A percentile compares a stretch with the other conserved stretches of the same genome.
Evolutionary conservation across 2,113 vertebrate genomes (phyloP).

Genomic region (Saccopteryx bilineata): DNA sequence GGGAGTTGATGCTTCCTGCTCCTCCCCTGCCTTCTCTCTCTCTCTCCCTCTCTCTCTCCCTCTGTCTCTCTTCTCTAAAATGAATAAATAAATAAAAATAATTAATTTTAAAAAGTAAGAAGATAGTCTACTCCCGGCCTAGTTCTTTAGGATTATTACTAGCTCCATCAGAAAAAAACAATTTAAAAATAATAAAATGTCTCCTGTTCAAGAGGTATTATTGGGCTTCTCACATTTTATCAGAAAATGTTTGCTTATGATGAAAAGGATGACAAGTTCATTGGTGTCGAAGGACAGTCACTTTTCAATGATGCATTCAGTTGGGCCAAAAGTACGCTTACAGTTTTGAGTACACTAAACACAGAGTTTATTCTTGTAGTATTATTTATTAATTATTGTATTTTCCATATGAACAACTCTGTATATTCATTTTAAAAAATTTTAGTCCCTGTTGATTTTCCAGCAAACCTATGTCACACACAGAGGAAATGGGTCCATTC

Average conservation of each 20-base stretch:
- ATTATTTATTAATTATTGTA: background rate
- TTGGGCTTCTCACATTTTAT: background rate
- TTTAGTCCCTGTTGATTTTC: background rate
- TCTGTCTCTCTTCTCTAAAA: too few relatives aligned
- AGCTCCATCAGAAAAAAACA: constrained; percentile 30
- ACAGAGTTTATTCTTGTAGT: background rate
- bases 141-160: background rate
- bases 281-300: background rate
- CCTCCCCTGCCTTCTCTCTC: too few relatives aligned
- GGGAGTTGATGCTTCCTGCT: too few relatives aligned
- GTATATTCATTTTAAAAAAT: background rate
- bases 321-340: background rate
- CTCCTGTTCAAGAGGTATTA: background rate
- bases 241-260: constrained; percentile 29
- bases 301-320: background rate
- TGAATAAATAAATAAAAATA: too few relatives aligned
- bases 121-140: background rate
- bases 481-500: background rate
- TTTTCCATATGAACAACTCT: background rate
- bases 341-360: background rate
- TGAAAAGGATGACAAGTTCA: background rate
- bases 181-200: constrained; percentile 32
- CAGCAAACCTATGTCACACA: background rate
- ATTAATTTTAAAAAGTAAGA: background rate
- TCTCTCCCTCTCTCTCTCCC: too few relatives aligned